Percentiles rank a stretch among this genome's conserved stretches.
Evolutionary conservation across 2,797 vertebrate species (phyloP).

Genomic region (Decapterus maruadsi): DNA sequence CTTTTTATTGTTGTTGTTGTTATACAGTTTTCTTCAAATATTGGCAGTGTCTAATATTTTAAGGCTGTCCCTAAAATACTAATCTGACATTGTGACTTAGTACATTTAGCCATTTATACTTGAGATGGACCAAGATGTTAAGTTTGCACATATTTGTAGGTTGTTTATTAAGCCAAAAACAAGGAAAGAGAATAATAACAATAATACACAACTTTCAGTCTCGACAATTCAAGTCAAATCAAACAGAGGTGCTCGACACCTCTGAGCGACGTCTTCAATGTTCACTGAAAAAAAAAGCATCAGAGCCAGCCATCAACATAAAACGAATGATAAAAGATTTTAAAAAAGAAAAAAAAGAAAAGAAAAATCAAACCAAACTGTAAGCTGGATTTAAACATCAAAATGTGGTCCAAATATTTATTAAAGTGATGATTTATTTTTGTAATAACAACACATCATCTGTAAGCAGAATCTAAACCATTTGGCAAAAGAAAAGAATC

Average conservation of each 20-base stretch:
- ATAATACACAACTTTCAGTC: conserved; percentile 53
- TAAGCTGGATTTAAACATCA: conserved; percentile 55
- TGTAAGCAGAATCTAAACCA: conserved; percentile 76
- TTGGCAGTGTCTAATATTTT: conserved; percentile 64
- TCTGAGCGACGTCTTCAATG: conserved; percentile 27
- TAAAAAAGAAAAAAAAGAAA: not conserved
- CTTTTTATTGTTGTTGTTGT: conserved; percentile 14
- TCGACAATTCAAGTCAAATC: conserved; percentile 49
- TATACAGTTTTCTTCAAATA: conserved; percentile 47
- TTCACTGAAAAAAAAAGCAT: conserved; percentile 34
- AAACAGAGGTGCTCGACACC: conserved; percentile 27
- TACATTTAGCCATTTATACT: conserved; percentile 77
- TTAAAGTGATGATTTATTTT: conserved; percentile 71
- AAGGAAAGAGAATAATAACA: conserved; percentile 38
- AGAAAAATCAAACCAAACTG: conserved; percentile 59
- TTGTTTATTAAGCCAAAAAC: conserved; percentile 79
- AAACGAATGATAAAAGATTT: not conserved
- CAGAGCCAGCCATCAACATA: conserved; percentile 45
- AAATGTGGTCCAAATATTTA: conserved; percentile 77
- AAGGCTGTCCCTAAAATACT: conserved; percentile 71
- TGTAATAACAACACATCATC: conserved; percentile 65
- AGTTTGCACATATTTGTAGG: conserved; percentile 85
- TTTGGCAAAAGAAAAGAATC: conserved; percentile 59
- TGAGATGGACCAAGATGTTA: conserved; percentile 87
- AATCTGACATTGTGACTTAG: conserved; percentile 70